Base-by-base conservation (phyloP, 2,888 invertebrate species). In the Cephonodes hylas region DNA sequence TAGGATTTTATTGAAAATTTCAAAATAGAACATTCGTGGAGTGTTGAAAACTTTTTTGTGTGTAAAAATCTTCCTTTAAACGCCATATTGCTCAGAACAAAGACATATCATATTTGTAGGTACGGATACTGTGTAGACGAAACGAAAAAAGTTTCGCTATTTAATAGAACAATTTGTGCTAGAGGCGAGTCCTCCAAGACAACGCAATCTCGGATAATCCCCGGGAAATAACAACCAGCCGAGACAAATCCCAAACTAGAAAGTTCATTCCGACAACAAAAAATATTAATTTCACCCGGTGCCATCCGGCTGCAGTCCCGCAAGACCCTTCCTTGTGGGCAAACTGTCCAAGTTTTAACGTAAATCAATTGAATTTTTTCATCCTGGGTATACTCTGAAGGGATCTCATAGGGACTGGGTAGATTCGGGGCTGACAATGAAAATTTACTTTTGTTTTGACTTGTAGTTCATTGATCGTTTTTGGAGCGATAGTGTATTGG, bases 341-440 rank as follows among this genome's bases (percentile, higher is more conserved):
- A 64, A 80, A 75, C 75, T 76, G 81, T 82, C 79, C 66, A 80
- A 81, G 73, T 81, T 79, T 61, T 57, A 63, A 68, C 72, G 76
- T 81, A 80, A 81, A 82, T 80, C 82, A 82, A 82, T 79, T 80
- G 71, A 69, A 76, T n/a, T 38, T 38, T 38, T 38, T 38, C 38
- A n/a, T 13, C n/a, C 13, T n/a, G 38, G 2, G 38, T 38, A n/a
- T 13, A 38, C 10, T 38, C 13, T 10, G 38, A 38, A 38, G n/a
- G 38, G n/a, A 38, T 38, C 13, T 5, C 38, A 5, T 38, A 5
- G 13, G 34, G 34, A 38, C 13, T 10, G 38, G 13, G 10, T 38
- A 38, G 38, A 38, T 38, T 38, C 5, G 38, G 38, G 0, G n/a
- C 38, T n/a, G 38, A 10, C 38, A 38, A 38, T 38, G n/a, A 38